Evolutionary conservation across 2,888 invertebrate species (phyloP), one percentile per base, ranked within the genome.

Genomic region (Ophion ventricosus): DNA sequence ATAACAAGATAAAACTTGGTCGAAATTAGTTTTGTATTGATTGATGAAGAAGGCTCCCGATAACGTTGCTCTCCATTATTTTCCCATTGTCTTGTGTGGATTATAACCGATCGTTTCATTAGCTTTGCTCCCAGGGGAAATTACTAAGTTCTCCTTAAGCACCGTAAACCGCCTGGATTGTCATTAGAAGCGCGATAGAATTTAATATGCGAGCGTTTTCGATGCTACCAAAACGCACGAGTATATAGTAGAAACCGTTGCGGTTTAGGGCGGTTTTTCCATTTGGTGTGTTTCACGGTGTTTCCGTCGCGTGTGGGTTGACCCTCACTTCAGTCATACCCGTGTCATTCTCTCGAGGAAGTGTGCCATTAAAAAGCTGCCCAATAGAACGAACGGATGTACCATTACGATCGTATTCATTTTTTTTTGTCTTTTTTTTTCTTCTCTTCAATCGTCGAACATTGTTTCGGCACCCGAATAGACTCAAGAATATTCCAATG

Each of bases 291-390:
- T 69, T 23, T 43, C 26, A 59, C 59, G 57, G 23, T 29, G 57
- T 43, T 57, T 57, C 49, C 56, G 17, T 25, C 74, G 67, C 40
- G 83, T 67, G 83, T 83, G 83, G 83, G 83, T 35, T 57, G 83
- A 83, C 83, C 83, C 83, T 80, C 73, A n/a, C 11, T 75, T 78
- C 78, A 43, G 57, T 29, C 67, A 49, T 23, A 61, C 67, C 76
- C 56, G 20, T 73, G 61, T 69, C 74, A 74, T 82, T 64, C 80
- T 77, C 72, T 79, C 78, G 79, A 83, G 83, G 83, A 83, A 83
- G 83, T 83, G 69, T 79, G 79, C 83, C 79, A 83, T 83, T 83
- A 82, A 75, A 83, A 75, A 66, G 66, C 73, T 54, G 40, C 74
- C 69, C 79, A 69, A 69, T 70, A 59, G 49, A 59, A 59, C 79